A percentile compares a stretch with the other conserved stretches of the same genome.
phyloP scores from a whole-genome alignment of 2,113 vertebrate species.

The Odontophorus gujanensis region DNA sequence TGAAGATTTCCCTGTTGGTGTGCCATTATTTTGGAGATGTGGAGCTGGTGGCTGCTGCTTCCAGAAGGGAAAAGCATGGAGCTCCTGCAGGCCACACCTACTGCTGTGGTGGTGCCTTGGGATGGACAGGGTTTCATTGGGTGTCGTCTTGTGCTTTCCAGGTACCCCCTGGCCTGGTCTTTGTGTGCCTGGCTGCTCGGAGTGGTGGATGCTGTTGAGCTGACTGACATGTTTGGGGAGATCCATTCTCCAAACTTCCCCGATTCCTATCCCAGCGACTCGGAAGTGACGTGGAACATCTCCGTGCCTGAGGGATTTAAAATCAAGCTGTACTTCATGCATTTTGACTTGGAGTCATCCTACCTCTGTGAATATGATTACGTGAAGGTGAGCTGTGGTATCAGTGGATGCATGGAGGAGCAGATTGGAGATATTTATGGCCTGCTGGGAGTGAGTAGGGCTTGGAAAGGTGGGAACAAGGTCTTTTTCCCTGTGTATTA shows the following conservation, averaged over 20 bases:
- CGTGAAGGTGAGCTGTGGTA: constrained; percentile 86
- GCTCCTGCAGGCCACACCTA: not conserved
- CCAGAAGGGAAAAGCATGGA: not conserved
- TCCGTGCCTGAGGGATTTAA: constrained; percentile 86
- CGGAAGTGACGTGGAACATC: constrained; percentile 87
- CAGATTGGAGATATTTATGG: not conserved
- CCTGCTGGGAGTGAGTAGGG: not conserved
- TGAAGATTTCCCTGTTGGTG: not conserved
- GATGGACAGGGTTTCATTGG: not conserved
- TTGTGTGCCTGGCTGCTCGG: constrained; percentile 66
- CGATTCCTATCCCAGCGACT: constrained; percentile 88
- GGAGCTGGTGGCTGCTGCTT: not conserved
- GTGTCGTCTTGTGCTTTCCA: constrained; percentile 57
- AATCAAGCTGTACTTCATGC: constrained; percentile 92
- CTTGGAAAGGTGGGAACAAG: not conserved
- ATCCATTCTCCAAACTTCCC: constrained; percentile 92
- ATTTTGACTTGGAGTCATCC: constrained; percentile 96
- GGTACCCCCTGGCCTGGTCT: constrained; percentile 69
- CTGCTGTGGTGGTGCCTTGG: not conserved
- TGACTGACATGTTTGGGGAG: constrained; percentile 86
- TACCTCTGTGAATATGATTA: constrained; percentile 97
- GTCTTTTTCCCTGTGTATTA: not conserved
- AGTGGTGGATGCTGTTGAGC: constrained; percentile 58
- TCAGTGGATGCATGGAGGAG: not conserved
- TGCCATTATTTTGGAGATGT: not conserved